Evolutionary conservation across 2,888 invertebrate species (phyloP).

Genomic region (Acrobasis repandana): DNA sequence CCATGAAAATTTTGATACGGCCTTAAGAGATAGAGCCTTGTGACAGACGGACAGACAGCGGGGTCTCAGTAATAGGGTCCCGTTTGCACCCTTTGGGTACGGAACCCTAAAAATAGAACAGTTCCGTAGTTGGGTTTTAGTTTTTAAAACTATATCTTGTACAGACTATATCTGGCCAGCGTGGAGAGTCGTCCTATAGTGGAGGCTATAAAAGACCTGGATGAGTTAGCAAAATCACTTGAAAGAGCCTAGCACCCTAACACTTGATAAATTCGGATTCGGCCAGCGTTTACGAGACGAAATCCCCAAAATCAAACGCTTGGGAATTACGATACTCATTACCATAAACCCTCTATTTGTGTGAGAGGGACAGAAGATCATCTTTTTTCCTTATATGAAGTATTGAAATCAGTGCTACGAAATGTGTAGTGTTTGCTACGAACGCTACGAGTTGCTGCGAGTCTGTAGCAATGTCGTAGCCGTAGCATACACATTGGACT

Average conservation of each 20-base stretch:
- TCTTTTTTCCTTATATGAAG: not conserved
- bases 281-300: constrained; percentile 52
- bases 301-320: constrained; percentile 56
- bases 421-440: not conserved
- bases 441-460: not conserved
- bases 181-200: too few relatives aligned
- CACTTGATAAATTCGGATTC: constrained; percentile 49
- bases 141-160: too few relatives aligned
- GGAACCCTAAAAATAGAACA: too few relatives aligned
- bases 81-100: too few relatives aligned
- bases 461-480: not conserved
- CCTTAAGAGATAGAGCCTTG: too few relatives aligned
- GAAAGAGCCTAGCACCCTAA: constrained; percentile 26
- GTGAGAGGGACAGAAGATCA: not conserved
- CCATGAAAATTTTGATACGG: too few relatives aligned
- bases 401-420: not conserved
- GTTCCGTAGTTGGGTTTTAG: too few relatives aligned
- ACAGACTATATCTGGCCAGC: too few relatives aligned
- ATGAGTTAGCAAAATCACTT: constrained; percentile 29
- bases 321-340: constrained; percentile 42
- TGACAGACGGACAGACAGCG: too few relatives aligned
- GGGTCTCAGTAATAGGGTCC: too few relatives aligned
- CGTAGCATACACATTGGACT: too few relatives aligned
- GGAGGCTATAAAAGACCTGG: too few relatives aligned
- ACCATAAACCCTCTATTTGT: not conserved